Conservation (phyloP, 2,888 invertebrate species). For the Loripinus fragilis region DNA sequence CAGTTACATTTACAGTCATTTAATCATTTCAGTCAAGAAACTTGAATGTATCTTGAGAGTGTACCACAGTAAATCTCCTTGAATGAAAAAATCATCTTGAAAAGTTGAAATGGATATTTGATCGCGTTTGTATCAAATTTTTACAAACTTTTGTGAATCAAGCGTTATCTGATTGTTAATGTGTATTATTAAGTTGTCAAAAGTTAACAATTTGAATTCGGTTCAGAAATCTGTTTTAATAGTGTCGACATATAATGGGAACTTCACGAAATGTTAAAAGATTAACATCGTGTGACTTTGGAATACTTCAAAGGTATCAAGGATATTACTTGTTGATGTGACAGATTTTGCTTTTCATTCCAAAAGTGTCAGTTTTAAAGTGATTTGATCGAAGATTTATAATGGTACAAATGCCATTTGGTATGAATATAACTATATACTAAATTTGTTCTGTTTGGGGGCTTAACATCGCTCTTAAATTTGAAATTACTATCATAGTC, state of each 20-base stretch:
- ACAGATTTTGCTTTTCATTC: too few relatives aligned
- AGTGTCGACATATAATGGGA: neutral
- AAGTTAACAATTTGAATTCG: neutral
- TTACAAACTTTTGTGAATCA: neutral
- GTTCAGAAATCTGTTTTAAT: neutral
- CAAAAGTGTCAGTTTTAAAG: too few relatives aligned
- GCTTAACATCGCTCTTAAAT: too few relatives aligned
- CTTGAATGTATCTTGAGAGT: constrained; percentile 1
- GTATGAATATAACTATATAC: too few relatives aligned
- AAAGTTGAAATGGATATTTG: constrained; percentile 4
- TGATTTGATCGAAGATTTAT: too few relatives aligned
- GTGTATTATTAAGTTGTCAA: constrained; percentile 7
- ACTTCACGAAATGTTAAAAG: neutral
- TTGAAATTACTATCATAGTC: too few relatives aligned
- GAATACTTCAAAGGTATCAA: too few relatives aligned
- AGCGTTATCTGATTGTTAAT: constrained; percentile 12
- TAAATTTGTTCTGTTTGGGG: too few relatives aligned
- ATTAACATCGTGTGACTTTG: too few relatives aligned
- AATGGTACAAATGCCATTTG: too few relatives aligned
- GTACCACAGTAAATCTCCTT: constrained; percentile 1
- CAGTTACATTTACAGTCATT: constrained; percentile 12
- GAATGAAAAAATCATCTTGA: neutral
- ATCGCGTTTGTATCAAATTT: constrained; percentile 3
- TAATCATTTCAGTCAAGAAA: neutral
- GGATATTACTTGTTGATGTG: too few relatives aligned